Evolutionary conservation across 2,113 vertebrate species (phyloP), one percentile per base, ranked within the genome.

Genomic region (Equus quagga): DNA sequence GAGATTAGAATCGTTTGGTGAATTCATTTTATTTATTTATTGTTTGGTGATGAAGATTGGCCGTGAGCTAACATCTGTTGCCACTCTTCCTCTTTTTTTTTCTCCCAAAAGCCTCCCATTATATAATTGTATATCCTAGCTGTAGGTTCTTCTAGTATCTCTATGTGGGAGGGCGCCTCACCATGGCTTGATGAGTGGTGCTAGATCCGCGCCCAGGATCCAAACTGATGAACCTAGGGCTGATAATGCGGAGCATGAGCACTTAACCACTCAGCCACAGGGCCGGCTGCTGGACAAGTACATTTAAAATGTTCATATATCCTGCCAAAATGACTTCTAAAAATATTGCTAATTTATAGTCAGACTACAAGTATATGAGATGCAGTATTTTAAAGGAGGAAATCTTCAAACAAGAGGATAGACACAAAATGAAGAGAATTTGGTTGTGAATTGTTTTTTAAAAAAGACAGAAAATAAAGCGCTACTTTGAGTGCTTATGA

Each of bases 391-490:
- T 78, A 82, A 88, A 64, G 62, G 10, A 69, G 8, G 49, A 60
- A 60, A 67, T 80, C 17, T 60, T 92, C 31, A 90, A 58, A 75
- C 70, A 79, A 69, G 51, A 89, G 41, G 36, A 80, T 14, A 92
- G 69, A 70, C 1, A 36, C n/a, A 72, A 87, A 80, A 70, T 70
- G 56, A 28, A 36, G 70, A 96, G 33, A 96, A 82, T 78, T 46
- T 81, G 41, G 44, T 58, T 46, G 10, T 82, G 44, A 54, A 41
- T 89, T 86, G 36, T 75, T 91, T 83, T 28, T 24, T 82, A 76
- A 76, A 54, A 36, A 60, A 72, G 67, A 64, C 26, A 86, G 73
- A 96, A 91, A 94, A n/a, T 82, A 88, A 91, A 91, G 44, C 15
- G 88, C 58, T 82, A n/a, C 49, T 64, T 91, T 94, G 82, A 83